Evolutionary conservation across 2,888 invertebrate genomes (phyloP).

Genomic region (Lasioglossum vierecki): DNA sequence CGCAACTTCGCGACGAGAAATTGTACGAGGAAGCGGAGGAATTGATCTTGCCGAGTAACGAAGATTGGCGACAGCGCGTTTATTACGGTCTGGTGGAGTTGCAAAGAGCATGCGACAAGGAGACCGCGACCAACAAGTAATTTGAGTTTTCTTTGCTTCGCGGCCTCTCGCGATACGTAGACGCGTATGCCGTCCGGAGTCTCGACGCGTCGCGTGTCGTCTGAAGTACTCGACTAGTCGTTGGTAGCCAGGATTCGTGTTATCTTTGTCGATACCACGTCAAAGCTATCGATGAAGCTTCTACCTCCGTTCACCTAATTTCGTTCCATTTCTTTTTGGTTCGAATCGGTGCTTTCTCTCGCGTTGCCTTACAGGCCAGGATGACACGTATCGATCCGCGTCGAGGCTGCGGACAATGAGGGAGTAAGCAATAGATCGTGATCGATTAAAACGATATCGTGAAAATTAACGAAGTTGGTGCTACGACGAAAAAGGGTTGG

Average conservation of each 20-base stretch:
- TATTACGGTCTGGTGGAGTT: conserved; percentile 89
- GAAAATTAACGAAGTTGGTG: neutral
- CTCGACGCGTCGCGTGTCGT: neutral
- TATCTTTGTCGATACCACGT: neutral
- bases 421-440: conserved; percentile 38
- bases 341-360: neutral
- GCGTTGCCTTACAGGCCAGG: neutral
- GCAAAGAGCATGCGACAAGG: conserved; percentile 85
- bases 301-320: neutral
- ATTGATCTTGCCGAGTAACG: conserved; percentile 89
- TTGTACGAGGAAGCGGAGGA: conserved; percentile 84
- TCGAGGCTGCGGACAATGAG: conserved; percentile 11
- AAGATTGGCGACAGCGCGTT: conserved; percentile 88
- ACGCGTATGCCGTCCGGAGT: neutral
- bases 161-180: no score
- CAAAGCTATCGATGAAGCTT: neutral
- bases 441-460: neutral
- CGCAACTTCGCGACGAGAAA: conserved; percentile 60
- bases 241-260: neutral
- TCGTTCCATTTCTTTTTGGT: neutral
- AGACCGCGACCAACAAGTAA: conserved; percentile 49
- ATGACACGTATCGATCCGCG: neutral
- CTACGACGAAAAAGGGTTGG: conserved; percentile 12
- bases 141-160: neutral
- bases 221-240: neutral